Base-by-base conservation (phyloP, 2,113 vertebrate species). In the Sturnus vulgaris region DNA sequence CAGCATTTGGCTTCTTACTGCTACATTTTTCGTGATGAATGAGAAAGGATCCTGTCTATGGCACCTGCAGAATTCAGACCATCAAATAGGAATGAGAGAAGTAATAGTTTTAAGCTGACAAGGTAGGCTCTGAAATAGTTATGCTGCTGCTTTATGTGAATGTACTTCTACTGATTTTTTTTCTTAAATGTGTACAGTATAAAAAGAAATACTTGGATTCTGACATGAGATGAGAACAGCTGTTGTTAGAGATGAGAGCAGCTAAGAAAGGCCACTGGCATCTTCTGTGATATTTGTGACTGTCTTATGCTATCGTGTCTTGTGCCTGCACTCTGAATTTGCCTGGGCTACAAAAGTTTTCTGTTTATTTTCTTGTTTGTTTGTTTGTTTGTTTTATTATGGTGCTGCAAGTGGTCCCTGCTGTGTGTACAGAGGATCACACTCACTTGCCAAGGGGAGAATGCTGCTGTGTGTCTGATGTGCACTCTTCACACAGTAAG, bases 401-500 rank as follows among this genome's bases (percentile, higher is more conserved):
- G 31, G 25, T 68, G 35, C 27, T 3, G 0, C 63, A 66, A 66
- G 8, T 64, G 68, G 8, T 21, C 35, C 16, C 12, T 86, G n/a
- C 42, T 77, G 52, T 37, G 24, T 9, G 14, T 17, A 33, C 25
- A 61, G 68, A 86, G 5, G 19, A 44, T 59, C 9, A 40, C 42
- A 12, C 17, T 76, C 27, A 4, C 16, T 47, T 86, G 40, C 33
- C 50, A 39, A 24, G 13, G 19, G 24, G 7, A 18, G 28, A 42
- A 42, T 15, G 52, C 35, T 65, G 46, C 19, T 47, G 1, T 47
- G 11, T 19, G n/a, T 40, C 31, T 18, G 2, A 8, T 2, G 8
- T 3, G 0, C 40, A 53, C 0, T 1, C 24, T 47, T 80, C 28
- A 25, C 1, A 3, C 49, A n/a, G 23, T 12, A 21, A 30, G 57